Base-by-base conservation (phyloP, 2,797 vertebrate species). In the Thaleichthys pacificus region DNA sequence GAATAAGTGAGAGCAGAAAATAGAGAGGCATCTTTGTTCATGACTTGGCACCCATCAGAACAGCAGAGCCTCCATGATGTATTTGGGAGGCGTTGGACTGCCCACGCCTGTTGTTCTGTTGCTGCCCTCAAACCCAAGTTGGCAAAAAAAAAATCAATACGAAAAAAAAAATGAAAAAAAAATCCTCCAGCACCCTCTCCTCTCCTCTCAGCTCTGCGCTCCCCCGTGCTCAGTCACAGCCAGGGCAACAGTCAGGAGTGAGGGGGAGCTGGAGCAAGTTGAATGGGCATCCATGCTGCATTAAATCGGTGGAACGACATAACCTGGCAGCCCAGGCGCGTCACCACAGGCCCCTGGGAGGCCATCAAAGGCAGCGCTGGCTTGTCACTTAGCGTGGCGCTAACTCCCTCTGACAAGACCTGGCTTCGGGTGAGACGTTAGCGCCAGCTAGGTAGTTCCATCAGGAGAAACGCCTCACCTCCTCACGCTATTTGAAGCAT, bases 371-470 rank as follows among this genome's bases (percentile, higher is more conserved):
- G 74, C 70, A 61, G 5, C 3, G 73, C 78, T 82, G 87, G 82
- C 84, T 85, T 84, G 74, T 89, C 83, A 83, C 74, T 78, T 77
- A 77, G 79, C 70, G n/a, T 83, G 72, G 70, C 75, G 78, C 82
- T 91, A 89, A 90, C 77, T 79, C 81, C 74, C 72, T 87, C 69
- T 90, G 91, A 91, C 89, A 91, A 82, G 87, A 88, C 84, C 86
- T 89, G 87, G 89, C 85, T 85, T 77, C 70, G 67, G 86, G 69
- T 66, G 28, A 58, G 51, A 49, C 12, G 15, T 14, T 17, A 54
- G 28, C 7, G 11, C n/a, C 15, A 9, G 51, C 51, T 56, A 56
- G 51, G 51, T 30, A 63, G 61, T 14, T 11, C 26, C 14, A 8
- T 30, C 26, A 63, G 35, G 32, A 72, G 58, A 17, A 76, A 78